A percentile compares a stretch with the other conserved stretches of the same genome.
phyloP scores from a whole-genome alignment of 1,140 invertebrate genomes.

The Galleria mellonella region DNA sequence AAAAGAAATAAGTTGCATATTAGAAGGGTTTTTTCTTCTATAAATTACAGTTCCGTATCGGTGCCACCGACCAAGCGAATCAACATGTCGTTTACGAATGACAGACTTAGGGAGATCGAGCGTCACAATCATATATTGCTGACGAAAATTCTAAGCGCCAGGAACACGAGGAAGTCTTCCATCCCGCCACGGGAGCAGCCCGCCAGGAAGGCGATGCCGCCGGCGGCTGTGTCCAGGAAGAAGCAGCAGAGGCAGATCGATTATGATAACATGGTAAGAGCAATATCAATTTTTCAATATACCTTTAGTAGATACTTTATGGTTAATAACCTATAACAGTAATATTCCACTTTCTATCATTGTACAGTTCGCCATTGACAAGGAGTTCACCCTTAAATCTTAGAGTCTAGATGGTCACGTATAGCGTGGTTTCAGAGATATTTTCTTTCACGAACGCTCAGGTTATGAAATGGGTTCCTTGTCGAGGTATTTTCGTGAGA shows the following conservation, averaged over 20 bases:
- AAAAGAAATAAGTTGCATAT: too few species aligned
- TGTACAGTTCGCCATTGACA: too few species aligned
- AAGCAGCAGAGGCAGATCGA: conserved; percentile 56
- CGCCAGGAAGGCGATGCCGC: conserved; percentile 27
- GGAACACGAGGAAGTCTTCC: conserved; percentile 42
- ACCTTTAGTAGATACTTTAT: too few species aligned
- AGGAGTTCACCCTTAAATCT: too few species aligned
- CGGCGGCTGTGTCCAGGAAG: conserved; percentile 49
- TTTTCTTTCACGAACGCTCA: too few species aligned
- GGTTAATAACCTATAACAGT: too few species aligned
- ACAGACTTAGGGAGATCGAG: conserved; percentile 65
- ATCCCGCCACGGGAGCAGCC: conserved; percentile 29
- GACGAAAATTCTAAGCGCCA: conserved; percentile 59
- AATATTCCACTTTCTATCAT: too few species aligned
- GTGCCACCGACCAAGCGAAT: conserved; percentile 40
- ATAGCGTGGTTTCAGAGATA: too few species aligned
- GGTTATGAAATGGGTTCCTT: too few species aligned
- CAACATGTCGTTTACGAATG: conserved; percentile 71
- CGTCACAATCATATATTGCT: conserved; percentile 67
- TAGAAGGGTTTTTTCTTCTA: background rate
- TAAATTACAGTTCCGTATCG: conserved; percentile 42
- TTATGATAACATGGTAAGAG: conserved; percentile 63
- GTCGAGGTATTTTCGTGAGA: too few species aligned
- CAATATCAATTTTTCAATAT: background rate
- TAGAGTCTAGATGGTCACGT: too few species aligned